These are phyloP conservation scores for Pagrus major DNA, from an alignment of 2,113 vertebrate genomes.

Conservation along the genomic window DNA sequence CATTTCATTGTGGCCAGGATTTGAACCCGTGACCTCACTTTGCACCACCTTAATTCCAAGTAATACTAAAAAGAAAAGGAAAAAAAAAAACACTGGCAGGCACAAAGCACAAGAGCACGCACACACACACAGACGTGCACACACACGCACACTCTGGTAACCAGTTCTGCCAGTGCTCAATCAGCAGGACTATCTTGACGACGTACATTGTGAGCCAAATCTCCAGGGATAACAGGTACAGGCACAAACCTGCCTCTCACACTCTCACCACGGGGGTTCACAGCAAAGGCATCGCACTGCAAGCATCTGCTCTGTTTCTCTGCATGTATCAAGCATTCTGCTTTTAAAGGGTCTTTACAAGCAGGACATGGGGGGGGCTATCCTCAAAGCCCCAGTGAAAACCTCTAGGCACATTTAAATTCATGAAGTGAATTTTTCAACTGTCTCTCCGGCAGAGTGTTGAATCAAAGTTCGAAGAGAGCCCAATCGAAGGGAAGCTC, in stretches of 20 bases:
- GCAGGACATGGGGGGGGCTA: constrained; percentile 25
- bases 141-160: constrained; percentile 31
- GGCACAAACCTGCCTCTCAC: constrained; percentile 66
- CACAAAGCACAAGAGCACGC: constrained; percentile 9
- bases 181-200: constrained; percentile 62
- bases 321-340: constrained; percentile 43
- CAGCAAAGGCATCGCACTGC: constrained; percentile 29
- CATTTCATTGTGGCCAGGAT: constrained; percentile 48
- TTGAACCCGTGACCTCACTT: constrained; percentile 62
- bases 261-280: constrained; percentile 54
- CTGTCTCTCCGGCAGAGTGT: constrained; percentile 39
- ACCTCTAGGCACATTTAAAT: constrained; percentile 60
- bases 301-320: constrained; percentile 50
- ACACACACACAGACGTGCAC: constrained; percentile 22
- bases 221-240: constrained; percentile 68
- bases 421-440: constrained; percentile 64
- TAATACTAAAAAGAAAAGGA: constrained; percentile 27
- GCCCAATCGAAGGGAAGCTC: constrained; percentile 43
- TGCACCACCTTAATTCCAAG: constrained; percentile 41
- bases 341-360: constrained; percentile 55
- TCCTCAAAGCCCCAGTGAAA: constrained; percentile 57
- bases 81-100: constrained; percentile 5
- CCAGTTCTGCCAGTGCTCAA: constrained; percentile 57
- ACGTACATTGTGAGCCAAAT: constrained; percentile 49
- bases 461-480: constrained; percentile 46